Conservation (phyloP, 2,797 vertebrate genomes). For the Masticophis lateralis region DNA sequence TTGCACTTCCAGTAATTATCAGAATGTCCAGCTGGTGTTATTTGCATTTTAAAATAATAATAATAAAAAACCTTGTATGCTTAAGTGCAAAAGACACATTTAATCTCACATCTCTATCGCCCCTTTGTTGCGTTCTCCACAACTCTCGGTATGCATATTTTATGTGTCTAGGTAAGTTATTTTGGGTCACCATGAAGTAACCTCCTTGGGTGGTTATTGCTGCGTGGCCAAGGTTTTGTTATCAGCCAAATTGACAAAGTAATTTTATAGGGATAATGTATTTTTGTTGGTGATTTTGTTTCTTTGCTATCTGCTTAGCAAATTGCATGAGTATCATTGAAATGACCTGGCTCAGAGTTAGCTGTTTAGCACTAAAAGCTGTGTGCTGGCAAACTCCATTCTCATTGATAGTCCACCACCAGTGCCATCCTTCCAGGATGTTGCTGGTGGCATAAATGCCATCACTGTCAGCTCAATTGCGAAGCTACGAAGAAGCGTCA, state of each 20-base stretch:
- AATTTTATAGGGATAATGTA: slow-evolving; percentile 11
- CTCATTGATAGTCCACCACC: slow-evolving; percentile 15
- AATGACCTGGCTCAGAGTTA: slow-evolving; percentile 14
- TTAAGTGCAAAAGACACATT: neutral
- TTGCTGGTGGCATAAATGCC: slow-evolving; percentile 20
- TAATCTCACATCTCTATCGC: neutral
- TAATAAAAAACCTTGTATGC: neutral
- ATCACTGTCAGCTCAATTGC: slow-evolving; percentile 39
- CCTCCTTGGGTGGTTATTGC: neutral
- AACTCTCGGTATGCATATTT: neutral
- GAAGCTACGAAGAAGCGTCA: slow-evolving; percentile 29
- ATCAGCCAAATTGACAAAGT: neutral
- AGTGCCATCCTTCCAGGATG: slow-evolving; percentile 21
- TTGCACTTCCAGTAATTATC: neutral
- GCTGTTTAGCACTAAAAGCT: slow-evolving; percentile 24
- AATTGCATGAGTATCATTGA: neutral
- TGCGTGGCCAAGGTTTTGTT: neutral
- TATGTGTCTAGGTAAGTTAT: neutral
- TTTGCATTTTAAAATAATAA: neutral
- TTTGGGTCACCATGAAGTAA: neutral
- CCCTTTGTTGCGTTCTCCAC: neutral
- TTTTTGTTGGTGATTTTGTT: slow-evolving; percentile 17
- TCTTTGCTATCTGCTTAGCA: slow-evolving; percentile 19
- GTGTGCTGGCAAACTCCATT: slow-evolving; percentile 31
- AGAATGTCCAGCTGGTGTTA: neutral